Base-by-base conservation (phyloP, 2,797 vertebrate species). In the Hoplostethus atlanticus region DNA sequence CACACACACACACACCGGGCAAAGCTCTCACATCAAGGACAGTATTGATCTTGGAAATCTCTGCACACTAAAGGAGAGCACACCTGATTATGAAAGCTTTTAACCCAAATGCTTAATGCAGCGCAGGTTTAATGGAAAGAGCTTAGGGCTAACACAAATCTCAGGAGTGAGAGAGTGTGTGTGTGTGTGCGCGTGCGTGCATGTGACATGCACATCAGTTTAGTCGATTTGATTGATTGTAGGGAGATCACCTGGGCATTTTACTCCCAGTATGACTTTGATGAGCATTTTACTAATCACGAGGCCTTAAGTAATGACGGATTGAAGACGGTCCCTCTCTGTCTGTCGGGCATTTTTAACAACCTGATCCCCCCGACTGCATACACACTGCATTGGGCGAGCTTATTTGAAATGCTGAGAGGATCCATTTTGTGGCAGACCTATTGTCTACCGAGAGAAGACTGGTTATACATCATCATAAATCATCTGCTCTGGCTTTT, bases 71-170 rank as follows among this genome's bases (percentile, higher is more conserved):
- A 87, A 88, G 74, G 73, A 79, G 82, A 87, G 62, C 66, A 70
- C 77, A 90, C 87, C 88, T 91, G 92, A 92, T 92, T 89, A 86
- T 88, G 77, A 92, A 92, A 89, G 90, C 91, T 93, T 92, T 93
- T 93, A 91, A 91, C 90, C 91, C 87, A 91, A 90, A 92, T 91
- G 89, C 74, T 87, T 89, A 91, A 90, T 85, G 87, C 84, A 86
- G 84, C 68, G 13, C 74, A 81, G 84, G 70, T 88, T 86, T 84
- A 82, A 90, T 84, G 89, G 83, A 82, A 89, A 86, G 68, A 84
- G 89, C 82, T 92, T 91, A 90, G 36, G 48, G 77, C 65, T 48
- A 73, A 75, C 72, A 81, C 68, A 75, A 76, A 83, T 76, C 82
- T 77, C 76, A 50, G 64, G 3, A 42, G 68, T 69, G 67, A 76